A percentile compares a stretch with the other conserved stretches of the same genome.
These are phyloP conservation scores for Seriola dumerili DNA, from an alignment of 2,113 vertebrate genomes.

Conservation along the genomic window DNA sequence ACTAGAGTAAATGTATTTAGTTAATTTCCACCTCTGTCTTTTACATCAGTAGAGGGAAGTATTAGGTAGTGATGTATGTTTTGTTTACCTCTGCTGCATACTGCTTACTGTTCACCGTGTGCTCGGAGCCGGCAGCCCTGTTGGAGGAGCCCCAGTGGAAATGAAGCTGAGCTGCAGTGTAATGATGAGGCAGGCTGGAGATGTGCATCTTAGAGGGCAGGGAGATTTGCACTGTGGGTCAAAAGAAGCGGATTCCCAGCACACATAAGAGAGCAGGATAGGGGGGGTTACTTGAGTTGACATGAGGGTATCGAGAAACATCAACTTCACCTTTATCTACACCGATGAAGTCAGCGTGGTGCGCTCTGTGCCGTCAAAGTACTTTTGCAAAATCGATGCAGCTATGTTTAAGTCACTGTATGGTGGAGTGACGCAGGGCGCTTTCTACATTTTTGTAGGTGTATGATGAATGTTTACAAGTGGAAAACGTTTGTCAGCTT, in stretches of 20 bases:
- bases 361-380: background rate
- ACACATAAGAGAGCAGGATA: background rate
- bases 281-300: conserved; percentile 1
- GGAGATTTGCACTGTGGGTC: conserved; percentile 88
- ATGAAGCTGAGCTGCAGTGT: conserved; percentile 92
- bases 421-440: conserved; percentile 28
- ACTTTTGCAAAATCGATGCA: background rate
- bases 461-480: conserved; percentile 44
- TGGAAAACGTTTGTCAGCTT: conserved; percentile 64
- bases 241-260: background rate
- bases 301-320: conserved; percentile 6
- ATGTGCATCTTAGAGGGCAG: conserved; percentile 88
- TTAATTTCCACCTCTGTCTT: background rate
- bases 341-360: conserved; percentile 3
- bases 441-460: conserved; percentile 31
- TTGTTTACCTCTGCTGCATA: conserved; percentile 92
- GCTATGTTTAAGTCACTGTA: conserved; percentile 7
- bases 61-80: background rate
- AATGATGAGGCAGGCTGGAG: conserved; percentile 86
- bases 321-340: conserved; percentile 17
- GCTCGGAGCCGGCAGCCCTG: conserved; percentile 89
- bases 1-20: background rate
- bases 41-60: background rate
- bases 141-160: conserved; percentile 93
- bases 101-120: conserved; percentile 88